phyloP scores from a whole-genome alignment of 1,140 invertebrate genomes.

The Antheraea mylitta region DNA sequence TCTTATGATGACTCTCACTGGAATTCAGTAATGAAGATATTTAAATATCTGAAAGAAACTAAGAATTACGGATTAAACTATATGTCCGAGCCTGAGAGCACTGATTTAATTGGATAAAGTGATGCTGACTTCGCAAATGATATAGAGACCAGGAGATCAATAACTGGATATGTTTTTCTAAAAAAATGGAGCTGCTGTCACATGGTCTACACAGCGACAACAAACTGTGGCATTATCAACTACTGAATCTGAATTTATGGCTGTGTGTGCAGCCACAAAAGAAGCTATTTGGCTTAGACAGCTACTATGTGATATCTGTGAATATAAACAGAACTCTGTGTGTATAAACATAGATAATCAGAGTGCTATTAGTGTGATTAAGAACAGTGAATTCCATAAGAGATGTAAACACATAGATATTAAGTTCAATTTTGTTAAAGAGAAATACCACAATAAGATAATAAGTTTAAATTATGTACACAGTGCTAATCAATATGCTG shows the following conservation, averaged over 20 bases:
- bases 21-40: conserved; percentile 34
- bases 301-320: conserved; percentile 22
- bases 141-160: conserved; percentile 12
- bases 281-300: conserved; percentile 27
- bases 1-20: conserved; percentile 44
- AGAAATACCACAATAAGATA: conserved; percentile 25
- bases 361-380: conserved; percentile 22
- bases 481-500: conserved; percentile 19
- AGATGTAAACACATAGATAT: conserved; percentile 26
- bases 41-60: conserved; percentile 32
- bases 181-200: conserved; percentile 25
- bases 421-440: conserved; percentile 26
- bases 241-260: conserved; percentile 19
- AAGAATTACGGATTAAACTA: conserved; percentile 27
- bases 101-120: conserved; percentile 19
- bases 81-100: background rate
- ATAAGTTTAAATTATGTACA: conserved; percentile 24
- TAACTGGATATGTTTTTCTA: conserved; percentile 22
- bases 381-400: conserved; percentile 26
- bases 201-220: conserved; percentile 23
- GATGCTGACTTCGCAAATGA: conserved; percentile 19
- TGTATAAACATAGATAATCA: conserved; percentile 26
- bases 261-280: conserved; percentile 29
- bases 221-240: conserved; percentile 24
- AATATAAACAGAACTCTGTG: conserved; percentile 20